These are phyloP conservation scores for Conchocele bisecta DNA, from an alignment of 2,888 invertebrate genomes.

Conservation along the genomic window DNA sequence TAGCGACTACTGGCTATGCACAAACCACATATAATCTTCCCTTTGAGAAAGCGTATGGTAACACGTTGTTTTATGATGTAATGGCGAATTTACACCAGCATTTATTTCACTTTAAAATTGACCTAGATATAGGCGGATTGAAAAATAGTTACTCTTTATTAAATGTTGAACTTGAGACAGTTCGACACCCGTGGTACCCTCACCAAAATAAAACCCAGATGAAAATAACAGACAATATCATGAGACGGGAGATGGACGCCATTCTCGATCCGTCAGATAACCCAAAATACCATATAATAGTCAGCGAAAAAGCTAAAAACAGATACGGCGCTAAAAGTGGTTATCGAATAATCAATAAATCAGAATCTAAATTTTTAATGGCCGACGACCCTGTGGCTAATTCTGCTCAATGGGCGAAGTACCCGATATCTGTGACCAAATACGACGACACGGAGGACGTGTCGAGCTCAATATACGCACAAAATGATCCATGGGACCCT, in stretches of 20 bases:
- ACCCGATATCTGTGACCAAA: conserved; percentile 73
- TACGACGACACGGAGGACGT: conserved; percentile 73
- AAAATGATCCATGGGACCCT: conserved; percentile 75
- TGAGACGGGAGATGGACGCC: conserved; percentile 68
- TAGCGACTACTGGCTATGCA: conserved; percentile 74
- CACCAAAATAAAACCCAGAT: conserved; percentile 64
- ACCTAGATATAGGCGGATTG: conserved; percentile 73
- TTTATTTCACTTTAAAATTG: conserved; percentile 76
- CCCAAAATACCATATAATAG: conserved; percentile 68
- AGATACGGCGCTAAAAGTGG: conserved; percentile 64
- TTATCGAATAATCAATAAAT: conserved; percentile 67
- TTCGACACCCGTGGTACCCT: conserved; percentile 61
- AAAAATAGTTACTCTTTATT: conserved; percentile 71
- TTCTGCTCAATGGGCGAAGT: conserved; percentile 73
- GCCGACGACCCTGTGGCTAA: conserved; percentile 58
- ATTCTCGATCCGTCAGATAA: conserved; percentile 60
- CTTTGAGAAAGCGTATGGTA: conserved; percentile 67
- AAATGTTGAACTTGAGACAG: conserved; percentile 61
- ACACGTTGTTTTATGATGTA: conserved; percentile 63
- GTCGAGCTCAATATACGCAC: conserved; percentile 74
- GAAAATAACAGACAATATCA: conserved; percentile 52
- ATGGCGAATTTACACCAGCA: conserved; percentile 74
- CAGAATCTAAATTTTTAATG: conserved; percentile 65
- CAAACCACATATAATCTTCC: conserved; percentile 68
- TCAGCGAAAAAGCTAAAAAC: conserved; percentile 63